phyloP scores from a whole-genome alignment of 2,797 vertebrate species.

The Gymnothorax reevesii region DNA sequence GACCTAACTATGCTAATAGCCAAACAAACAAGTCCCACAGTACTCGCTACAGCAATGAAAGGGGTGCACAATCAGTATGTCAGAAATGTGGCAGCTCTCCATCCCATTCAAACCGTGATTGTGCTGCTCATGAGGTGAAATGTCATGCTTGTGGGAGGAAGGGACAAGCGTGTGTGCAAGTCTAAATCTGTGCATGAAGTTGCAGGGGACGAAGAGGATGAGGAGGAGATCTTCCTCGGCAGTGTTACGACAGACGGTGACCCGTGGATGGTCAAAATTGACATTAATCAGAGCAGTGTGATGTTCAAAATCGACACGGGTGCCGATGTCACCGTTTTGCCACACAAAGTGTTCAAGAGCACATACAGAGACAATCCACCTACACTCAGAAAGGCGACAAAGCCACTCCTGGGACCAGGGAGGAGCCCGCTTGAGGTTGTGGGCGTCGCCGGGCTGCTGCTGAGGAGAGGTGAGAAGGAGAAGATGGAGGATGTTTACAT shows the following conservation, averaged over 20 bases:
- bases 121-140: neutral
- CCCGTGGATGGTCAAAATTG: neutral
- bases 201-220: too few species aligned
- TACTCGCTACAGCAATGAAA: too few species aligned
- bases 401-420: neutral
- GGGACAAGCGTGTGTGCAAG: neutral
- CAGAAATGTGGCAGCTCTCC: neutral
- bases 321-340: neutral
- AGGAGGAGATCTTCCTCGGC: neutral
- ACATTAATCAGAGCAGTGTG: neutral
- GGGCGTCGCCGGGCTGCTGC: neutral
- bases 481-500: too few species aligned
- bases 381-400: neutral
- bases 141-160: too few species aligned
- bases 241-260: neutral
- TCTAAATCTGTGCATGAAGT: neutral
- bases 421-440: neutral
- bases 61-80: too few species aligned
- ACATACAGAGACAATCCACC: too few species aligned
- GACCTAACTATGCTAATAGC: too few species aligned
- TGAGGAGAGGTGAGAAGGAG: neutral
- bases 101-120: neutral
- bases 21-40: too few species aligned
- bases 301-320: neutral
- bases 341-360: neutral